These are phyloP conservation scores for Microplitis deprimator DNA, from an alignment of 2,888 invertebrate species.

Conservation along the genomic window DNA sequence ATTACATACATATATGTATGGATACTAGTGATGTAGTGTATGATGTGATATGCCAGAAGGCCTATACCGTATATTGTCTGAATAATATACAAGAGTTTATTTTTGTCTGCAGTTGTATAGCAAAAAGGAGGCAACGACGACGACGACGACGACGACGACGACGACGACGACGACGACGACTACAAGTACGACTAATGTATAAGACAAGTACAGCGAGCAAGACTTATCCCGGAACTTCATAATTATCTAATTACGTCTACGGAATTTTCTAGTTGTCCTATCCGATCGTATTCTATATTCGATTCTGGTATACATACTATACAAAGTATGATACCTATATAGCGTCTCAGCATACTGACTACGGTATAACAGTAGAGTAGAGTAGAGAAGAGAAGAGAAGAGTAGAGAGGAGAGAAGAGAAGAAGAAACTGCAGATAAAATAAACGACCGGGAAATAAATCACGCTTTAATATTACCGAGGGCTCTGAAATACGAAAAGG, in stretches of 20 bases:
- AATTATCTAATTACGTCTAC: slow-evolving; percentile 49
- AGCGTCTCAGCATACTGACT: too few relatives aligned
- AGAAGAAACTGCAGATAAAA: slow-evolving; percentile 30
- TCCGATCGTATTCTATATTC: background rate
- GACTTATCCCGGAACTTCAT: slow-evolving; percentile 42
- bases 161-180: background rate
- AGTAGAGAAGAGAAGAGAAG: background rate
- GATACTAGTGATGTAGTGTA: background rate
- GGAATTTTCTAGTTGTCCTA: slow-evolving; percentile 36
- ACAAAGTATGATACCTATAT: background rate
- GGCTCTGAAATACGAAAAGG: slow-evolving; percentile 26
- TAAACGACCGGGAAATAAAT: slow-evolving; percentile 41
- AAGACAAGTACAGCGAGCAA: background rate
- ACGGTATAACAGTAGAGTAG: background rate
- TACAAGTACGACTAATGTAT: background rate
- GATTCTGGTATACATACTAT: background rate
- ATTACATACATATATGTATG: background rate
- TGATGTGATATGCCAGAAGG: slow-evolving; percentile 23
- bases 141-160: background rate
- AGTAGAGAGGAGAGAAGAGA: background rate
- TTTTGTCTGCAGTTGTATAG: slow-evolving; percentile 29
- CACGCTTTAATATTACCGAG: slow-evolving; percentile 44
- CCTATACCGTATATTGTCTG: slow-evolving; percentile 33
- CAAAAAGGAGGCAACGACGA: background rate
- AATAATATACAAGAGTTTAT: slow-evolving; percentile 43